Evolutionary conservation across 2,113 vertebrate genomes (phyloP), one percentile per base, ranked within the genome.

Genomic region (Chionomys nivalis): DNA sequence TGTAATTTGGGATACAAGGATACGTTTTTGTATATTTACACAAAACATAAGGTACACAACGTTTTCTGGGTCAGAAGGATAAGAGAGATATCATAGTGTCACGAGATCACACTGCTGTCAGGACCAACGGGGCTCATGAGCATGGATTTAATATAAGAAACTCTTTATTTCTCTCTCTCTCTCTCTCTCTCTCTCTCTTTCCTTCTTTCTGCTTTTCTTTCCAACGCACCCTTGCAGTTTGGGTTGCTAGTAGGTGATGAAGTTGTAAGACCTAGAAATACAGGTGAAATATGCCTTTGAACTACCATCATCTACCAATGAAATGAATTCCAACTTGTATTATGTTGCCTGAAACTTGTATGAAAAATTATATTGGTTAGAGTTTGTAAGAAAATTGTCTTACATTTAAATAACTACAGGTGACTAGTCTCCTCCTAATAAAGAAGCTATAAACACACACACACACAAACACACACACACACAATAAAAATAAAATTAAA

Each of bases 371-470:
- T 2, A 55, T 68, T 61, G 58, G 42, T 90, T 58, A 44, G 76
- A 61, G n/a, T 82, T 92, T 61, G 23, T 61, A 96, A 90, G 58
- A 61, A 94, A 91, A 49, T 63, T 72, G 42, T 77, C 55, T 68
- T 90, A 14, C 52, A 63, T 87, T 93, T 70, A 94, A 97, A 75
- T 75, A 63, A 79, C n/a, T 79, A n/a, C 44, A 58, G 17, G 28
- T 33, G 63, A 77, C 11, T 70, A 7, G 24, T 16, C n/a, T 61
- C 23, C 8, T 85, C 9, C 39, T 47, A 31, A 85, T 66, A 85
- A 61, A 61, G n/a, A 83, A 14, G 24, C 23, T 61, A 42, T 42
- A 83, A 83, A 83, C 79, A 55, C 0, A 55, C 52, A 49, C 47
- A 49, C 49, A 82, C 36, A 39, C n/a, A n/a, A n/a, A n/a, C 87